Percentiles rank a stretch among this genome's conserved stretches.
phyloP scores from a whole-genome alignment of 2,888 invertebrate species.

The Chloroclystis v-ata region DNA sequence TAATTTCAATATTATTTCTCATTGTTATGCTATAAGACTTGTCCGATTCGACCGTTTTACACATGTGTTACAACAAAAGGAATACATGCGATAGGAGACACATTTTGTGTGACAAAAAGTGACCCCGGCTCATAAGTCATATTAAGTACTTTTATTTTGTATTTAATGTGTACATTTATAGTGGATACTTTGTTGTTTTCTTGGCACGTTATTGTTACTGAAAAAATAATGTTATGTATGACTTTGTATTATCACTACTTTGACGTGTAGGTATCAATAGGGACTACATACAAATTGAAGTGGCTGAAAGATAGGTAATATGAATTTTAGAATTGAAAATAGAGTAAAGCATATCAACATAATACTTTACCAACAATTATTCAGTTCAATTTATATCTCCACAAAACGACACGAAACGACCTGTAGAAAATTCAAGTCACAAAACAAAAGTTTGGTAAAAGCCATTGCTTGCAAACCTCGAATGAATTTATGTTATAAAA shows the following conservation, averaged over 20 bases:
- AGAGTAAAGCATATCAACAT: no score
- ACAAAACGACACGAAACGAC: no score
- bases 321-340: no score
- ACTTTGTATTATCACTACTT: neutral
- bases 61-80: conserved; percentile 51
- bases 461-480: no score
- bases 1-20: conserved; percentile 38
- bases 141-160: conserved; percentile 14
- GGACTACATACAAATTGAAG: no score
- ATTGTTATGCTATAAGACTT: conserved; percentile 38
- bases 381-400: no score
- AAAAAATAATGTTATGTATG: conserved; percentile 5
- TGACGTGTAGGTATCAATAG: no score
- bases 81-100: conserved; percentile 17
- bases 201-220: conserved; percentile 15
- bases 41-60: conserved; percentile 62
- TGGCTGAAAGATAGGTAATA: no score
- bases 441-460: no score
- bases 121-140: conserved; percentile 36
- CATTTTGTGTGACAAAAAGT: conserved; percentile 35
- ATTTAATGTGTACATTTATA: conserved; percentile 12
- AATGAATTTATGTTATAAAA: conserved; percentile 1
- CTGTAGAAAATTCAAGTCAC: no score
- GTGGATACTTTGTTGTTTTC: conserved; percentile 17
- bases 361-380: no score